Evolutionary conservation across 2,888 invertebrate genomes (phyloP), one percentile per base, ranked within the genome.

Genomic region (Furcula furcula): DNA sequence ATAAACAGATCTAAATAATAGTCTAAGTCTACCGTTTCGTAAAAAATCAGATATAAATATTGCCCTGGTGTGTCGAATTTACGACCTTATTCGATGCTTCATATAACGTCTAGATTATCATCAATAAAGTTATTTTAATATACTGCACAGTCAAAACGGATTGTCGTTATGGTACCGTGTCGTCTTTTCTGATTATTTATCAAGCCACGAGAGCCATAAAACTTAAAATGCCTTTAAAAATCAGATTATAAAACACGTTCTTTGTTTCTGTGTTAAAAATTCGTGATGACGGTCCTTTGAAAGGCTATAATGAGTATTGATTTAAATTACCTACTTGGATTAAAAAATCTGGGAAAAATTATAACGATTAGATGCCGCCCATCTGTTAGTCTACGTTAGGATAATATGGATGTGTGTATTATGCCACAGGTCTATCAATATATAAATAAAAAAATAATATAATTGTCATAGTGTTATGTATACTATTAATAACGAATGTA

Each of bases 271-370:
- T 72, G 71, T 76, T 80, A 71, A 81, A 78, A 77, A 67, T 69
- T 72, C 71, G 59, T 78, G 76, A 84, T 82, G 82, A 84, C 80
- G 81, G 82, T 80, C 83, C 79, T 82, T 83, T 78, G 75, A 79
- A 81, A 76, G 78, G 70, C 79, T 77, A 86, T 87, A 87, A 88
- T 83, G 83, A 85, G 84, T 84, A 87, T 87, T 87, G 88, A 87
- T 88, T 87, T 85, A 87, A 86, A 87, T 83, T 77, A 78, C n/a
- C n/a, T n/a, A n/a, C 76, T 77, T 66, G 79, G 78, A 81, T 85
- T 81, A 76, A 83, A 76, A 85, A 86, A 85, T 83, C 81, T 77
- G 76, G 74, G 81, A 82, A 87, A 85, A 84, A 86, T 87, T 85
- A 87, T 85, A 84, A 85, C 79, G 78, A 78, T 72, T 67, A 61